phyloP scores from a whole-genome alignment of 2,113 vertebrate genomes.

The Polyodon spathula region DNA sequence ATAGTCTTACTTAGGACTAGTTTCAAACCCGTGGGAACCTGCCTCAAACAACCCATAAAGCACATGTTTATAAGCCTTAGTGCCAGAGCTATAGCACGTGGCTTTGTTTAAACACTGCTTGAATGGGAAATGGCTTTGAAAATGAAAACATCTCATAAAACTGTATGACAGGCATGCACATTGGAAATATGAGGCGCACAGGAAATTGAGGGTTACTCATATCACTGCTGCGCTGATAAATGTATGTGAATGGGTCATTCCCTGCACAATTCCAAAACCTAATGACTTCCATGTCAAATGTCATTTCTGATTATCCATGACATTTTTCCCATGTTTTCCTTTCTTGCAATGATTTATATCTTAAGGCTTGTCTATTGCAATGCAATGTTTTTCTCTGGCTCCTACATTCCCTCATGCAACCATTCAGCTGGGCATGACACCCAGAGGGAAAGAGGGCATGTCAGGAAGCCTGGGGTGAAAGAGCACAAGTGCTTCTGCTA shows the following conservation, averaged over 20 bases:
- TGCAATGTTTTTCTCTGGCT: not conserved
- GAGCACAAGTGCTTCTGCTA: no score
- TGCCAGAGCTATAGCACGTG: no score
- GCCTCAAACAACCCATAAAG: not conserved
- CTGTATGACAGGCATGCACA: not conserved
- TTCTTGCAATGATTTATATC: not conserved
- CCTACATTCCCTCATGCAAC: not conserved
- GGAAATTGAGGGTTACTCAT: not conserved
- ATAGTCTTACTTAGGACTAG: not conserved
- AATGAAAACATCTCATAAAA: not conserved
- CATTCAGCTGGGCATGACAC: no score
- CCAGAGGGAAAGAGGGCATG: no score
- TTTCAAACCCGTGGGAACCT: slow-evolving; percentile 1
- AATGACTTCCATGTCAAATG: not conserved
- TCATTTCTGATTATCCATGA: not conserved
- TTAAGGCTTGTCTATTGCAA: not conserved
- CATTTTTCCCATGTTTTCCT: not conserved
- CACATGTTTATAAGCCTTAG: not conserved
- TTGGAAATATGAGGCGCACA: not conserved
- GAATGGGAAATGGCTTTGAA: not conserved
- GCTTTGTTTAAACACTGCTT: not conserved
- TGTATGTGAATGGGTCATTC: not conserved
- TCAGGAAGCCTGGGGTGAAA: no score
- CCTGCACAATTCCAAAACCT: not conserved
- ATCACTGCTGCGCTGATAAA: not conserved